Percentiles rank a stretch among this genome's conserved stretches.
Evolutionary conservation across 1,140 invertebrate genomes (phyloP).

Genomic region (Halictus rubicundus): DNA sequence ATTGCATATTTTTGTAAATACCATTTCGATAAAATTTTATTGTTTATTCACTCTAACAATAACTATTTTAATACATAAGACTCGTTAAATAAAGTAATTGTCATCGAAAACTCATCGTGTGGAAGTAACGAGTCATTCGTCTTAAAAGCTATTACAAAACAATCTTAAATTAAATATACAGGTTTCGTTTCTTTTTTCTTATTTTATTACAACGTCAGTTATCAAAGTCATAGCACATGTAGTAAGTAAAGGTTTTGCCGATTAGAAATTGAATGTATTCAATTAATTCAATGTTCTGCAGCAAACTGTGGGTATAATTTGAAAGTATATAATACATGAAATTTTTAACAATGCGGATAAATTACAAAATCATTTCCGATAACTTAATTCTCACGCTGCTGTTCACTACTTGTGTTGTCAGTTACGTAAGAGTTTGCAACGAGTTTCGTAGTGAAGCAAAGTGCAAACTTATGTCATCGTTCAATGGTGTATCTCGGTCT

Average conservation of each 20-base stretch:
- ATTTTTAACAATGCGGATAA: not conserved
- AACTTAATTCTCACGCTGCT: constrained; percentile 31
- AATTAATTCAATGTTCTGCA: not conserved
- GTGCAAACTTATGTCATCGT: constrained; percentile 42
- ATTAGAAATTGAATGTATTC: not conserved
- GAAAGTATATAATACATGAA: not conserved
- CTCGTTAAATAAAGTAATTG: not conserved
- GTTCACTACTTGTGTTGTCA: not conserved
- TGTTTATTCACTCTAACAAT: not conserved
- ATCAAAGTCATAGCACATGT: not conserved
- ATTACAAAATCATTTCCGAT: constrained; percentile 5
- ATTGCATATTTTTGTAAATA: too few species aligned
- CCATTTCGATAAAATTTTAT: too few species aligned
- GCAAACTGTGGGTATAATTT: not conserved
- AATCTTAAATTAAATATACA: too few species aligned
- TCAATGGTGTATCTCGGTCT: not conserved
- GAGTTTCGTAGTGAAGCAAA: constrained; percentile 34
- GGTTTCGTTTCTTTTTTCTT: too few species aligned
- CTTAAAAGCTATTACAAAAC: not conserved
- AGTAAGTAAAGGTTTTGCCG: not conserved
- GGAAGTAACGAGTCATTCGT: not conserved
- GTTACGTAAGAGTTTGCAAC: constrained; percentile 33
- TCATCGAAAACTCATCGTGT: not conserved
- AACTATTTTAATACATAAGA: not conserved
- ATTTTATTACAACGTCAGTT: not conserved